phyloP scores from a whole-genome alignment of 2,797 vertebrate genomes.

The Schizopygopsis pylzovi region DNA sequence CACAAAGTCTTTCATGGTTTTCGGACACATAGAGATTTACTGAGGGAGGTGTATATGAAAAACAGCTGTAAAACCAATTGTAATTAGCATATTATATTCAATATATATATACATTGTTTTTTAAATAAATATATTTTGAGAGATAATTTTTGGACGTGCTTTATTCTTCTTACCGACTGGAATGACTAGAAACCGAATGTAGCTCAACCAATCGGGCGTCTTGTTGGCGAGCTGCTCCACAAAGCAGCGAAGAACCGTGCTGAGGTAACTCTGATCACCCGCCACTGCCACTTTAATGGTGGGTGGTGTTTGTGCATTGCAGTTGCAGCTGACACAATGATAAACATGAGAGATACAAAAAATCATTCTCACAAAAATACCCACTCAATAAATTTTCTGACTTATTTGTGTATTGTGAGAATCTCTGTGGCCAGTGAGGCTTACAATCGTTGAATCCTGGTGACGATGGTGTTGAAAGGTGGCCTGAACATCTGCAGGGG shows the following conservation, averaged over 20 bases:
- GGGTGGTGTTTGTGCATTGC: conserved; percentile 83
- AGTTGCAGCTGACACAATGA: conserved; percentile 78
- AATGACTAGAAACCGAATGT: conserved; percentile 85
- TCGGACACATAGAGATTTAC: not conserved
- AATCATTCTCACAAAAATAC: not conserved
- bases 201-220: conserved; percentile 85
- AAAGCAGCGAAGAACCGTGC: conserved; percentile 83
- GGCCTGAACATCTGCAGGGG: conserved; percentile 73
- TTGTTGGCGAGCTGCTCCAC: conserved; percentile 87
- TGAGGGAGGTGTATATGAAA: not conserved
- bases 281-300: conserved; percentile 84
- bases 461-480: conserved; percentile 76
- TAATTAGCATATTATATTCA: not conserved
- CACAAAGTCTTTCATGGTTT: not conserved
- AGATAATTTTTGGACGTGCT: not conserved
- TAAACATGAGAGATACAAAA: not conserved
- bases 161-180: conserved; percentile 74
- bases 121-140: not conserved
- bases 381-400: not conserved
- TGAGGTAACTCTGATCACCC: conserved; percentile 85
- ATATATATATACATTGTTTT: not conserved
- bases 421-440: conserved; percentile 47
- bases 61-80: not conserved
- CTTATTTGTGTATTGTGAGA: not conserved
- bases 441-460: conserved; percentile 78